Conservation (phyloP, 2,113 vertebrate species). For the Todiramphus saurophagus region DNA sequence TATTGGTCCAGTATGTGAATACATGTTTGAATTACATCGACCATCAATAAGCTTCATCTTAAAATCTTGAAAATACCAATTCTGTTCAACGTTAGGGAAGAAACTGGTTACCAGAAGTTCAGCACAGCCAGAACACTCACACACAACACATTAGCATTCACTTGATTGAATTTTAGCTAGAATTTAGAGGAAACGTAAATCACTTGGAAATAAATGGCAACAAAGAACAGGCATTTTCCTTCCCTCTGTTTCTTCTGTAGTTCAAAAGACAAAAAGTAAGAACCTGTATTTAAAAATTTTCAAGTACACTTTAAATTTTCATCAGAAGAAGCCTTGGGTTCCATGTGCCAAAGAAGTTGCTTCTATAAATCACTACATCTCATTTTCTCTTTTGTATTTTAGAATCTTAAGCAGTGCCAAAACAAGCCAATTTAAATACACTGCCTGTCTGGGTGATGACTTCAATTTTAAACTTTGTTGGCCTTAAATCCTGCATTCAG, state of each 20-base stretch:
- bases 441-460: constrained; percentile 53
- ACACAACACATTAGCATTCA: background rate
- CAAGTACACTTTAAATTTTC: background rate
- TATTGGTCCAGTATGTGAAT: background rate
- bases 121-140: background rate
- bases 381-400: constrained; percentile 53
- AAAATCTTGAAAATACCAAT: background rate
- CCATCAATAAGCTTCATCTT: background rate
- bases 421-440: constrained; percentile 74
- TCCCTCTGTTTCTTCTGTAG: background rate
- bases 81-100: background rate
- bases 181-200: background rate
- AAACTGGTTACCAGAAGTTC: background rate
- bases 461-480: constrained; percentile 73
- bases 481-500: constrained; percentile 52
- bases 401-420: constrained; percentile 63
- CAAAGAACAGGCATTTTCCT: background rate
- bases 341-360: background rate
- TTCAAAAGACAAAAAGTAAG: background rate
- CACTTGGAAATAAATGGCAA: background rate
- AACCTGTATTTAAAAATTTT: background rate
- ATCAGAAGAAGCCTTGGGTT: background rate
- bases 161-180: background rate
- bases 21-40: background rate
- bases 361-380: background rate